Evolutionary conservation across 2,797 vertebrate species (phyloP), one percentile per base, ranked within the genome.

Genomic region (Coranthus polyacanthus): DNA sequence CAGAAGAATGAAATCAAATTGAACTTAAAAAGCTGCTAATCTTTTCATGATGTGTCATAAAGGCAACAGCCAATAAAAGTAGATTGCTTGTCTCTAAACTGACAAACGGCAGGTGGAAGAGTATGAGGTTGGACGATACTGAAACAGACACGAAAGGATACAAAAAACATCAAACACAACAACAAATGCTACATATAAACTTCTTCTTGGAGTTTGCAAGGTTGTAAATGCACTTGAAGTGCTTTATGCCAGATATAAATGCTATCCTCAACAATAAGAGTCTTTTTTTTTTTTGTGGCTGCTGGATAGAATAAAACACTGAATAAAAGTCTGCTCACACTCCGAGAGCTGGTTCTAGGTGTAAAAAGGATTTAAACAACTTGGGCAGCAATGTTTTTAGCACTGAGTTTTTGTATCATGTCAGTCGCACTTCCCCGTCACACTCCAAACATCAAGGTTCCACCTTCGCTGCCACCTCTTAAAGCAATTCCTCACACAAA

Each of bases 241-340:
- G 47, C 16, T 58, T 55, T 29, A 57, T 52, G 13, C 3, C 36
- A 56, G 9, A 51, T 47, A 56, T 72, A 46, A 72, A 65, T 56
- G 45, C 21, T 43, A 46, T 57, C 15, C 32, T 32, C 7, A 53
- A 67, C 44, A 57, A 36, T 36, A 39, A 58, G 5, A n/a, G 39
- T 44, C 17, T 43, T 32, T 55, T 15, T n/a, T 43, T 32, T 55
- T 15, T n/a, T 39, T 36, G 15, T 42, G 11, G 32, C 42, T 24
- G 49, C 6, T 18, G 47, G 57, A 41, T 6, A 13, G 50, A 68
- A 46, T 38, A 26, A 55, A 56, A 68, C 21, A 49, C 32, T 8
- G 43, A 12, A 42, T 39, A 47, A 63, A 71, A 68, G 43, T 36
- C 64, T 56, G 7, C 34, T 18, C 36, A 16, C 0, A 12, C 45